Base-by-base conservation (phyloP, 2,797 vertebrate species). In the Protonibea diacanthus region DNA sequence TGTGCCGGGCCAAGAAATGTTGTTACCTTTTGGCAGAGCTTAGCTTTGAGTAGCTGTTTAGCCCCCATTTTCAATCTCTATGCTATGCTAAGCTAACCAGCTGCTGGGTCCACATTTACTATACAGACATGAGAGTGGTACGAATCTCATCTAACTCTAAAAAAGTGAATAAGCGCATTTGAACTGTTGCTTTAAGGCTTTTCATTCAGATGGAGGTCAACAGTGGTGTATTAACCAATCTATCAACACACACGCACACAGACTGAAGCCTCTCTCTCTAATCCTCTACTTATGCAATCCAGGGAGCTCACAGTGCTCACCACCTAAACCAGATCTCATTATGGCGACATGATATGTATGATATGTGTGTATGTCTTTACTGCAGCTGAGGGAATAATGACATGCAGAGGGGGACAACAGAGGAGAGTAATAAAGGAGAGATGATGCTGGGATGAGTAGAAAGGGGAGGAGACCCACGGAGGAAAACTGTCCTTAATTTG, bases 401-500 rank as follows among this genome's bases (percentile, higher is more conserved):
- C 21, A 79, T 56, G 61, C 52, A n/a, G 49, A 58, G 62, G 59
- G 47, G 27, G 27, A 58, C 8, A 9, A 42, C 49, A 48, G 47
- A 20, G 38, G 15, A 44, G 44, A 70, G 23, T 67, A 71, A 60
- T 20, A 33, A 58, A 23, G 68, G 58, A 63, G 42, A 70, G 42
- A 63, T 44, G 64, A 58, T 42, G 42, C 47, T 2, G 2, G 55
- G 59, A 61, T 42, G 80, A 76, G 68, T 0, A 73, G 82, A 69
- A 81, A 86, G 72, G 80, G 78, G 79, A 53, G 78, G 75, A 79
- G 79, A 57, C 17, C 10, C 48, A 51, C 23, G 61, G 86, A 81
- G 71, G 66, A 69, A 87, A 92, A 91, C 87, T 81, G 87, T 80
- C 84, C 87, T 93, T 93, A 78, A 93, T 93, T 94, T 93, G 90